Evolutionary conservation across 2,888 invertebrate species (phyloP).

Genomic region (Zhuqinia jingwanae): DNA sequence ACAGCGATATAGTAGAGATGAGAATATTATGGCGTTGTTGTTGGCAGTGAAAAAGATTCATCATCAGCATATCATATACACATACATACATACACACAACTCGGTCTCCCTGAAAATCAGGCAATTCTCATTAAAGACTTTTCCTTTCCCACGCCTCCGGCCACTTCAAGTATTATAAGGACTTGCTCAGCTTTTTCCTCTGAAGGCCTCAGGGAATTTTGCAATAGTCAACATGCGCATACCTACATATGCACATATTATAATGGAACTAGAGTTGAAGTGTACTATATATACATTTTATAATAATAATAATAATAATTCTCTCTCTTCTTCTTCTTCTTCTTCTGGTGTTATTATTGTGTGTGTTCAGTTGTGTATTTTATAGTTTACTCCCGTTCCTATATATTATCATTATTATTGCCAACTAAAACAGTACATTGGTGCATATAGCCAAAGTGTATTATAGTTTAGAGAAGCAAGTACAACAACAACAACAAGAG

Average conservation of each 20-base stretch:
- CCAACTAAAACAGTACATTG: neutral
- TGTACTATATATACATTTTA: neutral
- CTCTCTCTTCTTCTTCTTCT: too few species aligned
- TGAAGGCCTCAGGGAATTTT: conserved; percentile 50
- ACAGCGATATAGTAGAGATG: too few species aligned
- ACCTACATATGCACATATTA: neutral
- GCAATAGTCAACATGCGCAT: conserved; percentile 65
- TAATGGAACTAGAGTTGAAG: conserved; percentile 18
- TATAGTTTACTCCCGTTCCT: conserved; percentile 10
- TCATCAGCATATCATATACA: neutral
- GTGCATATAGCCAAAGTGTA: too few species aligned
- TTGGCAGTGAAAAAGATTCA: neutral
- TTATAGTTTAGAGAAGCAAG: conserved; percentile 21
- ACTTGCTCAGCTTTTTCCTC: conserved; percentile 58
- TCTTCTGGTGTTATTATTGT: conserved; percentile 34
- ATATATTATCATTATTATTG: conserved; percentile 14
- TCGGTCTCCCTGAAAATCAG: conserved; percentile 55
- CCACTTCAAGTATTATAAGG: conserved; percentile 45
- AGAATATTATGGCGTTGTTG: neutral
- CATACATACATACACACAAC: neutral
- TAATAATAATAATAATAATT: conserved; percentile 17
- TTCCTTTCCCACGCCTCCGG: conserved; percentile 47
- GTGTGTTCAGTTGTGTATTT: conserved; percentile 16
- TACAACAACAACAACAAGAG: conserved; percentile 37
- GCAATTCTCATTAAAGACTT: conserved; percentile 72